These are phyloP conservation scores for Globodera rostochiensis DNA, from an alignment of 1,140 invertebrate species.

Conservation along the genomic window DNA sequence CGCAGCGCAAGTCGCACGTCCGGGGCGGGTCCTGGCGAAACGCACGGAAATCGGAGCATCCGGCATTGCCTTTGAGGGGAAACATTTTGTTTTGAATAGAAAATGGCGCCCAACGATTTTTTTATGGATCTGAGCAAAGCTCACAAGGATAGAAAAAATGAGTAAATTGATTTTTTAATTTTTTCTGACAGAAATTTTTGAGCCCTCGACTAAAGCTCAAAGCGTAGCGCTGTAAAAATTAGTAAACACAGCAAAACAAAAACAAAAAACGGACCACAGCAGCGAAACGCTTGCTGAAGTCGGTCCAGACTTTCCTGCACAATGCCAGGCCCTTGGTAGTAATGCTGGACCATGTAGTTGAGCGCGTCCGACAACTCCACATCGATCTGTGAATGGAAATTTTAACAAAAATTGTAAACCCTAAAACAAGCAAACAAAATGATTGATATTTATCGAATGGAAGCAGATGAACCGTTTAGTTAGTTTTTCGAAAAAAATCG, in stretches of 20 bases:
- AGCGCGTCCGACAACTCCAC: constrained; percentile 63
- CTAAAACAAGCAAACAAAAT: not conserved
- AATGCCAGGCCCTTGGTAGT: constrained; percentile 62
- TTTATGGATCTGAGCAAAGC: too few relatives aligned
- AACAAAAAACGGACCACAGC: constrained; percentile 56
- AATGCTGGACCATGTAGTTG: constrained; percentile 66
- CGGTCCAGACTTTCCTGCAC: constrained; percentile 61
- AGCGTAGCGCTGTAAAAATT: not conserved
- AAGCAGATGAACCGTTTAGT: not conserved
- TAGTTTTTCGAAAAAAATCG: not conserved
- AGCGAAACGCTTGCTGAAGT: constrained; percentile 63
- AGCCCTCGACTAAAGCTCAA: not conserved
- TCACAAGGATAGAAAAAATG: too few relatives aligned
- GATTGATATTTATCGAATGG: not conserved
- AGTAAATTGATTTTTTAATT: too few relatives aligned
- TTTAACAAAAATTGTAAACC: not conserved
- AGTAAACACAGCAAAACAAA: constrained; percentile 5
- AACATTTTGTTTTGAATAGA: constrained; percentile 16
- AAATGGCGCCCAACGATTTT: not conserved
- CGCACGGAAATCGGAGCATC: constrained; percentile 61
- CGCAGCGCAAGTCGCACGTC: constrained; percentile 64
- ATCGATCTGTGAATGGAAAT: constrained; percentile 52
- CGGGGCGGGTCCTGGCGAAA: constrained; percentile 64
- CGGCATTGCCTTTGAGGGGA: constrained; percentile 57
- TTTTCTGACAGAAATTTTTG: too few relatives aligned